Base-by-base conservation (phyloP, 2,113 vertebrate genomes). In the Clarias gariepinus region DNA sequence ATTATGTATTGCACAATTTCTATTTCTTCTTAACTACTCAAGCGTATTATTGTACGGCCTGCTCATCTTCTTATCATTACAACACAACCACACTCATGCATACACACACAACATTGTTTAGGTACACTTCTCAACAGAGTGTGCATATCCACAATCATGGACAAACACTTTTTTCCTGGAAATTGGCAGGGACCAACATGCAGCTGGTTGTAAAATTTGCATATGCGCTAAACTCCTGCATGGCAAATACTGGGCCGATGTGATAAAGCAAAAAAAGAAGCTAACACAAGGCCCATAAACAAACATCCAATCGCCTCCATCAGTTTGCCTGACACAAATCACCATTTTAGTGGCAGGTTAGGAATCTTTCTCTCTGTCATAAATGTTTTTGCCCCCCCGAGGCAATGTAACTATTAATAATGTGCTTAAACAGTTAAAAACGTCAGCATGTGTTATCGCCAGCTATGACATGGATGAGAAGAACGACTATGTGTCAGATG, bases 401-500 rank as follows among this genome's bases (percentile, higher is more conserved):
- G 86, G 95, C 94, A 96, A 97, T 95, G 94, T 94, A 90, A 87
- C 81, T 88, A 94, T 95, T 96, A 96, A 96, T 95, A 95, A 96
- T 95, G 91, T 93, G 92, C 93, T 92, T 94, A 87, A 94, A 91
- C 94, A 96, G 94, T 95, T 94, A 94, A 92, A 96, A 96, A 94
- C 95, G 96, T 96, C 95, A 96, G 96, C 91, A 93, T 95, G 94
- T 95, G 89, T 92, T 88, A 91, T 90, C 92, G 92, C 93, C 84
- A 94, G 92, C 90, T 89, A 91, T 95, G 94, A 93, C 94, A 93
- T 92, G 95, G 94, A 92, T 89, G 93, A 94, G 95, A 94, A 93
- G 88, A 87, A 91, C 94, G 94, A 95, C 93, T 84, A 88, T 69
- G 88, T 94, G 95, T 95, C 96, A 96, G 95, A 94, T 94, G 91